phyloP scores from a whole-genome alignment of 2,113 vertebrate genomes.

The Myrmecophaga tridactyla region DNA sequence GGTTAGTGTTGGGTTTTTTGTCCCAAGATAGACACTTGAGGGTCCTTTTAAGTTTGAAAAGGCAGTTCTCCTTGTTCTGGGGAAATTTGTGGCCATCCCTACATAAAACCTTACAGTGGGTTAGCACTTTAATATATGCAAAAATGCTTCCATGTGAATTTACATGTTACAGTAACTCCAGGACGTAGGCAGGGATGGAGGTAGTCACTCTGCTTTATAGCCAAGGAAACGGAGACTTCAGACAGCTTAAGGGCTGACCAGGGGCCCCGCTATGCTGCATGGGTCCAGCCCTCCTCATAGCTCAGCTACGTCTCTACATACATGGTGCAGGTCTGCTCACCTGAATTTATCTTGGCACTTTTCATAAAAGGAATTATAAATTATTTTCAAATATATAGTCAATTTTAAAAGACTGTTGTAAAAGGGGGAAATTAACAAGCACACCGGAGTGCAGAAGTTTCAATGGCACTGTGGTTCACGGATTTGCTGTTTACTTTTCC shows the following conservation, averaged over 20 bases:
- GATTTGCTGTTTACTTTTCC: background rate
- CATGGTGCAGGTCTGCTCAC: background rate
- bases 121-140: background rate
- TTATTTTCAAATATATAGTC: background rate
- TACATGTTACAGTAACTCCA: background rate
- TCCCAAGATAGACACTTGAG: background rate
- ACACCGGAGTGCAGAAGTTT: background rate
- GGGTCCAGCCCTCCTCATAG: background rate
- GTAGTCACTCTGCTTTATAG: background rate
- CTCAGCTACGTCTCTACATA: background rate
- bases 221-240: background rate
- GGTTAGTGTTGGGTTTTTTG: background rate
- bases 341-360: background rate
- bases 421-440: background rate
- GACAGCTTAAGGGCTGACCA: background rate
- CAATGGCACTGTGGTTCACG: background rate
- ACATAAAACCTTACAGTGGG: background rate
- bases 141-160: background rate
- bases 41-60: background rate
- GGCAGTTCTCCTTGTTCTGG: background rate
- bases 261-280: rapidly evolving
- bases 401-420: background rate
- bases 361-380: background rate
- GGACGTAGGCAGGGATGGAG: background rate
- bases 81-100: background rate